Evolutionary conservation across 2,888 invertebrate species (phyloP), one percentile per base, ranked within the genome.

Genomic region (Protonemura montana): DNA sequence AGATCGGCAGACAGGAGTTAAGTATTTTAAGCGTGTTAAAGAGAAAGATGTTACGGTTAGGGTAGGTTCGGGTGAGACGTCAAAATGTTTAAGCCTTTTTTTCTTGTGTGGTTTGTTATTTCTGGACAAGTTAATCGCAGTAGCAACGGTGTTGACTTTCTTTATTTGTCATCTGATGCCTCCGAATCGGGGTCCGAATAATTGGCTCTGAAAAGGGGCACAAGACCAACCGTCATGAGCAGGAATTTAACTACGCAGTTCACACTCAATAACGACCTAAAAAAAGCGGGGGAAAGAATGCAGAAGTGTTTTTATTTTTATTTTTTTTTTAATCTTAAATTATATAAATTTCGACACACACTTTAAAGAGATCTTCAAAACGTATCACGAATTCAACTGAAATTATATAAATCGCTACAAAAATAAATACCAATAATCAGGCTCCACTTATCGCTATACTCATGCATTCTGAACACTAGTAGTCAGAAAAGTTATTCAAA

Each of bases 341-440:
- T 21, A 10, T 21, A 10, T 21, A 13, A 16, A 16, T 59, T 59
- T 59, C 59, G 2, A 21, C 1, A 21, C 59, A 59, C 16, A 59
- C 16, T 21, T 41, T 41, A 41, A 21, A 59, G 59, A 59, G 59
- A 10, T 59, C 59, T 10, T 78, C 25, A 78, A 78, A 78, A 78
- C 25, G n/a, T 25, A 78, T 28, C 78, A 28, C 78, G 78, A 78
- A 28, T 78, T 78, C 29, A 78, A 25, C 29, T 77, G 7, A 78
- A 78, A 78, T 10, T 10, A 6, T 59, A 3, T 21, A 59, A 59
- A 16, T 21, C 59, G 21, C 59, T 59, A 2, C 13, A 59, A 78
- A 26, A 78, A 26, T 78, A 28, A 78, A 78, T 78, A 78, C 59
- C 59, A 59, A 59, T 59, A 59, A 59, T 59, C 59, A 59, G 2